Conservation (phyloP, 2,797 vertebrate species). For the Coilia nasus region DNA sequence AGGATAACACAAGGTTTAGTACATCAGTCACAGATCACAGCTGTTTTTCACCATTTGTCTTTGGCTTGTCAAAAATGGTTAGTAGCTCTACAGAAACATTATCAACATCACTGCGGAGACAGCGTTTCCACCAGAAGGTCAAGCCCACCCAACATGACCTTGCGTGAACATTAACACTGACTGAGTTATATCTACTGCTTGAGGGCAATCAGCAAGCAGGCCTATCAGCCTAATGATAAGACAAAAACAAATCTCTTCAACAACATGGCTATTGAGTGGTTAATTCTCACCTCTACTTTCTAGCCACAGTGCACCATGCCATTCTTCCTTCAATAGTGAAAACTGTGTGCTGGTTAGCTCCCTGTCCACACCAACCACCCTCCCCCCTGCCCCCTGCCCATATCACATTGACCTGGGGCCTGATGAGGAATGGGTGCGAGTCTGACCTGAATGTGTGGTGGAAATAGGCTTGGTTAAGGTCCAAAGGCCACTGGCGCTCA, state of each 20-base stretch:
- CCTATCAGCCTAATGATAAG: not conserved
- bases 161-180: not conserved
- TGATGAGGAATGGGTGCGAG: not conserved
- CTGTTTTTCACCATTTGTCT: not conserved
- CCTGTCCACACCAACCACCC: no score
- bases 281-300: not conserved
- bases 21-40: no score
- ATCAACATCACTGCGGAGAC: not conserved
- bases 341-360: no score
- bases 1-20: not conserved
- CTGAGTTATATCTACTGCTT: not conserved
- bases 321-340: no score
- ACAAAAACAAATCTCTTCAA: not conserved
- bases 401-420: no score
- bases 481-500: constrained; percentile 2
- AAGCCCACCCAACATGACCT: not conserved
- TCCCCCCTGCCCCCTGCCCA: no score
- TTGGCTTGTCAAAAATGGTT: not conserved
- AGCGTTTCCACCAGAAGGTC: not conserved
- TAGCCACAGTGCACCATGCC: no score
- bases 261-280: not conserved
- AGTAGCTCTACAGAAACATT: not conserved
- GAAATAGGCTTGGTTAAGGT: not conserved
- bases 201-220: not conserved
- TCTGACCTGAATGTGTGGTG: not conserved